phyloP scores from a whole-genome alignment of 2,888 invertebrate genomes.

The Salticus scenicus region DNA sequence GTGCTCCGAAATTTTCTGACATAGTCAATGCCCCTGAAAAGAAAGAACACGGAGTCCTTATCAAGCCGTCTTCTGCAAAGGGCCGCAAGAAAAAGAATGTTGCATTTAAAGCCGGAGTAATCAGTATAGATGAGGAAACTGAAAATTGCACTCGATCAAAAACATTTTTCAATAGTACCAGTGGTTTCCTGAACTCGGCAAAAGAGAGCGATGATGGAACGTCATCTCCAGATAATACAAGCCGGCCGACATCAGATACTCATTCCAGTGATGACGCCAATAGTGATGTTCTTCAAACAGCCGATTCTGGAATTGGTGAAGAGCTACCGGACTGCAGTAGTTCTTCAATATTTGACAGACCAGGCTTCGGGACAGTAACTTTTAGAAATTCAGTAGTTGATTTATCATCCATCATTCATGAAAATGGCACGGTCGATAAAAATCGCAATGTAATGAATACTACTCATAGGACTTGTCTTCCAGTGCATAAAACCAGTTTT shows the following conservation, averaged over 20 bases:
- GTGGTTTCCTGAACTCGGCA: background rate
- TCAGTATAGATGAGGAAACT: constrained; percentile 7
- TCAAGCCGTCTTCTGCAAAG: constrained; percentile 72
- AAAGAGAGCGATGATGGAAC: constrained; percentile 36
- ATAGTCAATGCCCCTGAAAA: constrained; percentile 74
- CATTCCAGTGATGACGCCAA: constrained; percentile 45
- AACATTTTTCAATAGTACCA: background rate
- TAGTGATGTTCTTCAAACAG: constrained; percentile 56
- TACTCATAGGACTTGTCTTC: background rate
- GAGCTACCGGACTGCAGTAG: constrained; percentile 29
- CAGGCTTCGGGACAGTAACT: constrained; percentile 93
- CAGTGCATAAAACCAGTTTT: background rate
- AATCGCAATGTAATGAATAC: constrained; percentile 22
- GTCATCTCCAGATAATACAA: constrained; percentile 25
- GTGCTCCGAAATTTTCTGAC: constrained; percentile 76
- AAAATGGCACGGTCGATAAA: constrained; percentile 33
- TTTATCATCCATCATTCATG: constrained; percentile 5
- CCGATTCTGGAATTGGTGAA: constrained; percentile 80
- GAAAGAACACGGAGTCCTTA: constrained; percentile 74
- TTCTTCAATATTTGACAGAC: constrained; percentile 86
- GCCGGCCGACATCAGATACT: constrained; percentile 21
- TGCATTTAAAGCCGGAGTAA: constrained; percentile 35
- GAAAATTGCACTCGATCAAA: background rate
- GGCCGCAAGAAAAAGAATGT: constrained; percentile 37
- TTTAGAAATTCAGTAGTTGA: constrained; percentile 80